Evolutionary conservation across 2,113 vertebrate species (phyloP).

Genomic region (Alces alces): DNA sequence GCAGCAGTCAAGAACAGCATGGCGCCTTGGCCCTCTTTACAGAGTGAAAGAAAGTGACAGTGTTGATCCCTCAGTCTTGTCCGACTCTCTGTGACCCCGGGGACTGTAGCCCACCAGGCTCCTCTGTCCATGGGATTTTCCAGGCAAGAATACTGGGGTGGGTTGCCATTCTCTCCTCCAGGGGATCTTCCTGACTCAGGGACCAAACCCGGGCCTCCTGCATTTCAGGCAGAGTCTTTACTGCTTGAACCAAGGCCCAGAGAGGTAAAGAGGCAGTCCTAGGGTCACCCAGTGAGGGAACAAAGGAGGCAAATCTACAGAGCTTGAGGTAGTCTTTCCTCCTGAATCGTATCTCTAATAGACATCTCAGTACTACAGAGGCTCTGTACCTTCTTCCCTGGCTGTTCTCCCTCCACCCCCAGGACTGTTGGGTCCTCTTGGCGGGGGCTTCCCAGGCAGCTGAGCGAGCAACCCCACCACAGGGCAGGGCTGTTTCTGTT

Average conservation of each 20-base stretch:
- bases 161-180: neutral
- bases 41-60: neutral
- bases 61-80: neutral
- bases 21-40: neutral
- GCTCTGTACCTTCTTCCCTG: neutral
- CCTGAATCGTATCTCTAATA: neutral
- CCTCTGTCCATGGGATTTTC: neutral
- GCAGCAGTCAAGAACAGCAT: rapidly evolving
- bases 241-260: neutral
- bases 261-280: neutral
- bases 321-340: neutral
- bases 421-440: neutral
- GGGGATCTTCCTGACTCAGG: neutral
- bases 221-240: neutral
- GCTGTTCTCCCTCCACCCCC: neutral
- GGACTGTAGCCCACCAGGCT: neutral
- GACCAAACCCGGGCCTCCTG: neutral
- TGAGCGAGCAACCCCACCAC: neutral
- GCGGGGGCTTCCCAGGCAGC: neutral
- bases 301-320: neutral
- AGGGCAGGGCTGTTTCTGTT: neutral
- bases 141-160: neutral
- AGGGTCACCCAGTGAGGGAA: neutral
- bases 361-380: neutral
- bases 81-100: neutral